Percentiles rank a stretch among this genome's conserved stretches.
Conservation (phyloP, 53 echinoderm and acorn worm species). For the Henricia sp. region DNA sequence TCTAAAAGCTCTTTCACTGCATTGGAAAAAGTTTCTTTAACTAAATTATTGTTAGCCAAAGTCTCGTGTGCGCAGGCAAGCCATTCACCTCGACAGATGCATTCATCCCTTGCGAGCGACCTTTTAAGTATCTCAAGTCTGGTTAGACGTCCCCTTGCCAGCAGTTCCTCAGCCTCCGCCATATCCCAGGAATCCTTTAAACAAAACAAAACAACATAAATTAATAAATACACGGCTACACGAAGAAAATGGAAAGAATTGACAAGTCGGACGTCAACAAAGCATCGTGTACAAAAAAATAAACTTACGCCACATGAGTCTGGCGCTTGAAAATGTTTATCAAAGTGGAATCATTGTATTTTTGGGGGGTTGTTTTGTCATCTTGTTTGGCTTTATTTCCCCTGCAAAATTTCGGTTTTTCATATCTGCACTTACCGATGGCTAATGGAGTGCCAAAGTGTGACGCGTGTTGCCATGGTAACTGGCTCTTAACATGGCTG, state of each 20-base stretch:
- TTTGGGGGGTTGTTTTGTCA: no score
- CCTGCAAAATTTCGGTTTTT: no score
- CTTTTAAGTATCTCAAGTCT: conserved; percentile 24
- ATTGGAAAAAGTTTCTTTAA: not conserved
- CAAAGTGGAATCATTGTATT: no score
- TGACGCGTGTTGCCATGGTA: no score
- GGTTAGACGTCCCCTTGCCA: conserved; percentile 1
- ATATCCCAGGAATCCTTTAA: conserved; percentile 55
- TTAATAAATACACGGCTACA: no score
- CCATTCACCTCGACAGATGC: conserved; percentile 35
- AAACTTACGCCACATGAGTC: no score
- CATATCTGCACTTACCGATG: no score
- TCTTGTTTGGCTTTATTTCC: no score
- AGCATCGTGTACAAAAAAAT: not conserved
- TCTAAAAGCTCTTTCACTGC: conserved; percentile 10
- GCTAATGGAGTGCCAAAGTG: no score
- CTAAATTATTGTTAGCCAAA: conserved; percentile 1
- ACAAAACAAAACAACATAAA: no score
- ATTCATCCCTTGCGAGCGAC: conserved; percentile 1
- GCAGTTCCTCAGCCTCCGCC: conserved; percentile 12
- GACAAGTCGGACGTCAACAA: not conserved
- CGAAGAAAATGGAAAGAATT: not conserved
- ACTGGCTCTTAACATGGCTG: no score
- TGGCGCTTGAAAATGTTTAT: no score
- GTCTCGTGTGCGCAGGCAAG: conserved; percentile 21